phyloP scores from a whole-genome alignment of 2,113 vertebrate genomes.

The Gymnobelideus leadbeateri region DNA sequence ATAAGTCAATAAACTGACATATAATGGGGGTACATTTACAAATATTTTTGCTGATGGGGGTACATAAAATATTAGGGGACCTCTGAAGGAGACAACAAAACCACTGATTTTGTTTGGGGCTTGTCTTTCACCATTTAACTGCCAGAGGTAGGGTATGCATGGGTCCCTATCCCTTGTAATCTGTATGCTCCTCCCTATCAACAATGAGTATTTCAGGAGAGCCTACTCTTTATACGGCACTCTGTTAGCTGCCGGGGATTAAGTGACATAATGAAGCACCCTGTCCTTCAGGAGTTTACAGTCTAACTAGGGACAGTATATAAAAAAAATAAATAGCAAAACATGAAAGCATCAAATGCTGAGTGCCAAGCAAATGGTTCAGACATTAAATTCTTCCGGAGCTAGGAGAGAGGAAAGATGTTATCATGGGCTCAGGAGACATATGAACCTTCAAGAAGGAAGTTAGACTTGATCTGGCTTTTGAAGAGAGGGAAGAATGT shows the following conservation, averaged over 20 bases:
- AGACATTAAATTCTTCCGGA: rapidly evolving
- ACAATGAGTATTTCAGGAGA: background rate
- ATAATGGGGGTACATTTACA: background rate
- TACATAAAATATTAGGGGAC: background rate
- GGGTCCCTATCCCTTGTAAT: too few relatives aligned
- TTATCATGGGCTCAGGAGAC: background rate
- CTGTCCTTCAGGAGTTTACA: too few relatives aligned
- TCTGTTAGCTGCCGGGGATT: too few relatives aligned
- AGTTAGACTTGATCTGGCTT: background rate
- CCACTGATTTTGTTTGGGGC: background rate
- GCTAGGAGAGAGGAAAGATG: background rate
- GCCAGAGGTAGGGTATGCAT: background rate
- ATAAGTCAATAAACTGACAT: background rate
- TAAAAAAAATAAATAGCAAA: background rate
- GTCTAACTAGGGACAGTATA: background rate
- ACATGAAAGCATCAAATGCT: background rate
- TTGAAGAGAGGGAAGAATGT: background rate
- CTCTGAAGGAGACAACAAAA: background rate
- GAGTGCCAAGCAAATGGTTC: background rate
- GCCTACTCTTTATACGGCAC: background rate
- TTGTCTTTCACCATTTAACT: background rate
- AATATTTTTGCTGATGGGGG: background rate
- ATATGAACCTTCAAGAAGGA: background rate
- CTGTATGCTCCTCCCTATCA: background rate
- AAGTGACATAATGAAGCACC: too few relatives aligned